Base-by-base conservation (phyloP, 2,888 invertebrate species). In the Electrophaes corylata region DNA sequence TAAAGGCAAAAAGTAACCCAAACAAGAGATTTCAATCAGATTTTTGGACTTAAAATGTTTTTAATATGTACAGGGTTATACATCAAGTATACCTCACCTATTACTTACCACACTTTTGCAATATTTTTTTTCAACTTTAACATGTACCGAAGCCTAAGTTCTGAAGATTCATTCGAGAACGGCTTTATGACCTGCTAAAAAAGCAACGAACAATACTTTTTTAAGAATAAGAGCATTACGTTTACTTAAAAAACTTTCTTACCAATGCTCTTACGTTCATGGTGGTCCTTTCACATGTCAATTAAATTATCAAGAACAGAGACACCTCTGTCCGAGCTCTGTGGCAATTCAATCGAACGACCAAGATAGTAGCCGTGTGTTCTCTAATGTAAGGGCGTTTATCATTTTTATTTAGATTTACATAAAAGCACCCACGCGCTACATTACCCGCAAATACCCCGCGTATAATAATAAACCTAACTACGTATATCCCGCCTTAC, bases 401-500 rank as follows among this genome's bases (percentile, higher is more conserved):
- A 62, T 64, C 62, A 65, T 64, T 65, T 66, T 56, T 64, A 62
- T 59, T 57, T 59, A 62, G 58, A 65, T 50, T 54, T 60, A 60
- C 57, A 65, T 57, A 65, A 58, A 45, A 55, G 50, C 60, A 37
- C 67, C 63, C 53, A 65, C 67, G 64, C 64, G 14, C 19, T 48
- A 53, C 51, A 62, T 57, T 55, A 20, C 46, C 45, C 39, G 45
- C 52, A 49, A 58, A 65, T 67, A 64, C 69, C 66, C 59, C 54
- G 40, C 64, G 57, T 60, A 67, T 70, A 69, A 67, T 67, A 63
- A 73, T 71, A 70, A 70, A 67, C 73, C 72, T 29, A 48, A 31
- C 35, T 29, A 29, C 35, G 26, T 26, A 26, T 29, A 31, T 82
- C 78, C 75, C 66, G 71, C 71, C 73, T 73, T 76, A 75, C 76